phyloP scores from a whole-genome alignment of 2,113 vertebrate species.

The Fulica atra region DNA sequence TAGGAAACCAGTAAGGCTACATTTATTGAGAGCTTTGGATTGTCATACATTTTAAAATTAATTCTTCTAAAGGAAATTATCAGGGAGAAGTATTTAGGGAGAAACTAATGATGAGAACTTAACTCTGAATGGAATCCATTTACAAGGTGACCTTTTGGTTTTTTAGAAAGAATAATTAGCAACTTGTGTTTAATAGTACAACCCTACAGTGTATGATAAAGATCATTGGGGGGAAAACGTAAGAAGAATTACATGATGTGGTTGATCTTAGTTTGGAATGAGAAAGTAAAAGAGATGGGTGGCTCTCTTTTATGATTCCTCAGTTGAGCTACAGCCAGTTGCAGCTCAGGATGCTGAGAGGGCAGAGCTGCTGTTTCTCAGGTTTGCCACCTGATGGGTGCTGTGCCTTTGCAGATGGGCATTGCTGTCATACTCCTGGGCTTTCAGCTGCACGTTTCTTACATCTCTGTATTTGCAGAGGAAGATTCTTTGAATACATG shows the following conservation, averaged over 20 bases:
- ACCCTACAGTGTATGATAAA: neutral
- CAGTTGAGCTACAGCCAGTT: neutral
- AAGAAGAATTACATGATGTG: neutral
- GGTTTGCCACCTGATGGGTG: neutral
- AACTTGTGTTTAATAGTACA: neutral
- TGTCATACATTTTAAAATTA: neutral
- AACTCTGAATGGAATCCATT: neutral
- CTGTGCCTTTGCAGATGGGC: conserved; percentile 2
- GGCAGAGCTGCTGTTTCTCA: neutral
- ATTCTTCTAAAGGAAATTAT: neutral
- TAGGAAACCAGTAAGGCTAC: neutral
- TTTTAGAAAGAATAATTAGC: neutral
- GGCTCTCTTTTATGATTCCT: neutral
- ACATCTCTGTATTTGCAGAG: neutral
- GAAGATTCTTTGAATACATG: neutral
- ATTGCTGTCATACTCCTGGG: neutral
- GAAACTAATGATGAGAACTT: neutral
- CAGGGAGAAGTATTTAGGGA: neutral
- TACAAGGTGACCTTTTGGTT: neutral
- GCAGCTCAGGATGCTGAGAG: conserved; percentile 7
- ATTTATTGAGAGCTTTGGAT: neutral
- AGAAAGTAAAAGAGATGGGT: neutral
- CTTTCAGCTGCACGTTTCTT: neutral
- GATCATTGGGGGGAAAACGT: neutral
- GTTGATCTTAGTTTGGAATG: neutral